Conservation (phyloP, 2,113 vertebrate genomes). For the Sciurus niger region DNA sequence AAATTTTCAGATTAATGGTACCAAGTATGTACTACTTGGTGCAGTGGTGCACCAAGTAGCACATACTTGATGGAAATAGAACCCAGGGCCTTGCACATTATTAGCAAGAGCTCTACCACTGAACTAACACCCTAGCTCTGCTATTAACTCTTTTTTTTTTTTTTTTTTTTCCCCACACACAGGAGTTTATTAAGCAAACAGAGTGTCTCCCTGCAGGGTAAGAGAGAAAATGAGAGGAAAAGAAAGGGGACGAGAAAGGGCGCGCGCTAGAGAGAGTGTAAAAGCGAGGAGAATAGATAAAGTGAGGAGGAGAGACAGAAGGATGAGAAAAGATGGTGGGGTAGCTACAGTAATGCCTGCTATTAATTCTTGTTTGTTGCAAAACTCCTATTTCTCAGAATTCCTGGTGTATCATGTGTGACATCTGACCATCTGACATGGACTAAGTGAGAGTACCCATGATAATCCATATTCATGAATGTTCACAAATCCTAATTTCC, state of each 20-base stretch:
- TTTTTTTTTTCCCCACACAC: no score
- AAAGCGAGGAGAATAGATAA: no score
- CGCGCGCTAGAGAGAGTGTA: no score
- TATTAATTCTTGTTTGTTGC: not conserved
- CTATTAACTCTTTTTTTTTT: not conserved
- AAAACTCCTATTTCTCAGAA: not conserved
- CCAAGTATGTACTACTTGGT: not conserved
- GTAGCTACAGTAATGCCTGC: no score
- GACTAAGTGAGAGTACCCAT: not conserved
- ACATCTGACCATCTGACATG: not conserved
- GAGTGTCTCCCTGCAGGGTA: no score
- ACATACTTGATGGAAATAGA: not conserved
- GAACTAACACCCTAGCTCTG: not conserved
- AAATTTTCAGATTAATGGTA: slow-evolving; percentile 47
- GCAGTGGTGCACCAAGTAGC: no score
- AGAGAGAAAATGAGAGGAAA: no score
- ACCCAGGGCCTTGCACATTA: not conserved
- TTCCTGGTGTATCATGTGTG: not conserved
- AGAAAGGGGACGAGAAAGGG: no score
- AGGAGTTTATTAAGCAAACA: no score
- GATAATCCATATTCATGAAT: not conserved
- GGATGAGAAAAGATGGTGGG: no score
- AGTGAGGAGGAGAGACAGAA: no score
- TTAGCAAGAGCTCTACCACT: not conserved
- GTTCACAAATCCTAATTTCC: slow-evolving; percentile 40